A percentile compares a stretch with the other conserved stretches of the same genome.
These are phyloP conservation scores for Acrobasis consociella DNA, from an alignment of 2,888 invertebrate species.

Conservation along the genomic window DNA sequence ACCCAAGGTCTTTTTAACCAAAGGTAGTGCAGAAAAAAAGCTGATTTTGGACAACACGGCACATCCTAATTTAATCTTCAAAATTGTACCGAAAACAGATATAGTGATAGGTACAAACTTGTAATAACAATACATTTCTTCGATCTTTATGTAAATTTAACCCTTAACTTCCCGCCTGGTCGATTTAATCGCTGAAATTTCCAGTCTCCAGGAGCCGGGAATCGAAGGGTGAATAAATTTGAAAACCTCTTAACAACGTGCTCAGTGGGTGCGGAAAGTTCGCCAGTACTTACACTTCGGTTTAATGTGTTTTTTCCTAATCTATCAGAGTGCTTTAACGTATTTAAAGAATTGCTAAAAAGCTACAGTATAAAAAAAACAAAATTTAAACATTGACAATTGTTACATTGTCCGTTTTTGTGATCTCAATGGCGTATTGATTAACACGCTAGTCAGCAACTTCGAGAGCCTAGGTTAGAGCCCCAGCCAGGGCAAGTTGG, in stretches of 20 bases:
- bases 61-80: no score
- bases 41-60: no score
- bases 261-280: slow-evolving; percentile 72
- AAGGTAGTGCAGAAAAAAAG: no score
- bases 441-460: no score
- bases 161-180: slow-evolving; percentile 73
- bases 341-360: slow-evolving; percentile 38
- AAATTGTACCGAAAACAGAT: no score
- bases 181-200: slow-evolving; percentile 75
- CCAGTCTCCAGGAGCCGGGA: slow-evolving; percentile 64
- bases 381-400: no score
- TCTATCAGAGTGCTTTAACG: slow-evolving; percentile 53
- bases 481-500: no score
- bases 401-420: no score
- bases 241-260: slow-evolving; percentile 73
- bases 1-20: no score
- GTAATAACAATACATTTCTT: slow-evolving; percentile 27
- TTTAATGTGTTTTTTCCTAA: slow-evolving; percentile 54
- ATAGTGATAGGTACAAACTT: neutral
- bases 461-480: no score
- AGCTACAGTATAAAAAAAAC: no score
- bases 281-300: slow-evolving; percentile 45
- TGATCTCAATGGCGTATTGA: no score
- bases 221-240: slow-evolving; percentile 82
- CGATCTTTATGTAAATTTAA: slow-evolving; percentile 76